These are phyloP conservation scores for Biston stratarius DNA, from an alignment of 2,888 invertebrate species.

Conservation along the genomic window DNA sequence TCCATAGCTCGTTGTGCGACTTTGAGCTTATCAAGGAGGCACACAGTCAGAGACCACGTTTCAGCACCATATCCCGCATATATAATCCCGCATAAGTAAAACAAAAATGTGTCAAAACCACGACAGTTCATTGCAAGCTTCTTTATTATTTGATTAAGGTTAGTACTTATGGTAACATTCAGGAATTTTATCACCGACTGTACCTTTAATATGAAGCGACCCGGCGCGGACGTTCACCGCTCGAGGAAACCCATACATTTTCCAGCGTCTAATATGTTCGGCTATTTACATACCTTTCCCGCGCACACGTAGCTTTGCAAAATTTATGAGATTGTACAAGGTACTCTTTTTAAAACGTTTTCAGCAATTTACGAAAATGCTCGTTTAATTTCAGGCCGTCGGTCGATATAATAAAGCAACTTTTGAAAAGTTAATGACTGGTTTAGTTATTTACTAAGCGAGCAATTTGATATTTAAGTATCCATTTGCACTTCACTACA, in stretches of 20 bases:
- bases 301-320: constrained; percentile 27
- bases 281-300: constrained; percentile 33
- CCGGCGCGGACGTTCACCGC: constrained; percentile 37
- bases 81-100: too few species aligned
- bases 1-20: too few species aligned
- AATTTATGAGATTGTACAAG: constrained; percentile 34
- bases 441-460: not conserved
- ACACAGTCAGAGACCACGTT: too few species aligned
- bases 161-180: not conserved
- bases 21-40: too few species aligned
- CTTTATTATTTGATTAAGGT: not conserved
- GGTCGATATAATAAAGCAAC: not conserved
- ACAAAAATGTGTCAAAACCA: too few species aligned
- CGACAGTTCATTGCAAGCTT: not conserved
- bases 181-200: not conserved
- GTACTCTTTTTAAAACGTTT: constrained; percentile 34
- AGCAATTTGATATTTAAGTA: too few species aligned
- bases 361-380: constrained; percentile 22
- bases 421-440: not conserved
- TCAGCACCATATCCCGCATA: too few species aligned
- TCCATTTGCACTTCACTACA: too few species aligned
- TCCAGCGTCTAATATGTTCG: constrained; percentile 31
- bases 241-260: constrained; percentile 32
- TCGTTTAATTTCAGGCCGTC: constrained; percentile 12
- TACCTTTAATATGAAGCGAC: constrained; percentile 8